phyloP scores from a whole-genome alignment of 2,113 vertebrate genomes.

The Steatornis caripensis region DNA sequence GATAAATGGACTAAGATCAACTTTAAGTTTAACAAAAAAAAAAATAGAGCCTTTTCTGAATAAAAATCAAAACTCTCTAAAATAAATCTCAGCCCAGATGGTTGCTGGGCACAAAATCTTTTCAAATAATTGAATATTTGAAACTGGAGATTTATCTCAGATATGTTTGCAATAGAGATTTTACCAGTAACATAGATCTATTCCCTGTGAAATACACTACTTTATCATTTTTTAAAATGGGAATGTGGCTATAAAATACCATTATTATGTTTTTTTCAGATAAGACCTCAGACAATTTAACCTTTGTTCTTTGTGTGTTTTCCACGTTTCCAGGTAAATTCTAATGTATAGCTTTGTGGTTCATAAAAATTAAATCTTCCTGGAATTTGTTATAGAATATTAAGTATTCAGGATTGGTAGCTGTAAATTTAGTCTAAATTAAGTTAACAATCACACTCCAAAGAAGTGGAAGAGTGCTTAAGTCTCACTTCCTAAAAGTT shows the following conservation, averaged over 20 bases:
- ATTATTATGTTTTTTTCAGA: not conserved
- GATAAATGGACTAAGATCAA: not conserved
- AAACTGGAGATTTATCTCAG: not conserved
- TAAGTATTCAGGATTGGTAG: not conserved
- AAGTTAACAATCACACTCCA: not conserved
- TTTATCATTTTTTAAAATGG: not conserved
- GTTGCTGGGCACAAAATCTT: not conserved
- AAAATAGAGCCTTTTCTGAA: not conserved
- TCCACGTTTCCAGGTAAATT: not conserved
- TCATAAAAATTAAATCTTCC: not conserved
- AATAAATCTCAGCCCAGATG: not conserved
- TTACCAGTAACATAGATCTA: not conserved
- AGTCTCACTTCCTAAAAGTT: not conserved
- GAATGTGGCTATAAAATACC: not conserved
- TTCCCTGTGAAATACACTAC: not conserved
- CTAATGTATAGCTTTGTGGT: not conserved
- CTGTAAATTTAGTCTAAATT: not conserved
- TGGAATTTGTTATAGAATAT: not conserved
- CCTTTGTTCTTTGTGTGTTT: not conserved
- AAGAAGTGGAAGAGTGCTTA: not conserved
- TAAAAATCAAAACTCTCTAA: not conserved
- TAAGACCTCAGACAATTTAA: not conserved
- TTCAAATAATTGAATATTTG: not conserved
- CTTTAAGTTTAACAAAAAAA: not conserved
- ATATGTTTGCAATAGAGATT: not conserved